Evolutionary conservation across 2,888 invertebrate genomes (phyloP).

Genomic region (Cybosia mesomella): DNA sequence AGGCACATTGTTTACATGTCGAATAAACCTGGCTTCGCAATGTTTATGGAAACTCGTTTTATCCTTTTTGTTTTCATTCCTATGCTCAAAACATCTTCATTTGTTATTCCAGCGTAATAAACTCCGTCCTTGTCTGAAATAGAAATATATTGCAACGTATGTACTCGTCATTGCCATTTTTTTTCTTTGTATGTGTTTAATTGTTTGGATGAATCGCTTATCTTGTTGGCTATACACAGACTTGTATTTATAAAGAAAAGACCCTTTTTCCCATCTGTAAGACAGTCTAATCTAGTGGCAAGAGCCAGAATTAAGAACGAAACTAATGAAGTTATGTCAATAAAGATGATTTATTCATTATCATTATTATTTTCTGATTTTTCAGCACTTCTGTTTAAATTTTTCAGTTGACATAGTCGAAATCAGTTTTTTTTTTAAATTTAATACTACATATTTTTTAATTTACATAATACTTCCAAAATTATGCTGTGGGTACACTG

Average conservation of each 20-base stretch:
- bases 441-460: background rate
- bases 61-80: slow-evolving; percentile 46
- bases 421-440: background rate
- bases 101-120: slow-evolving; percentile 41
- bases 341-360: background rate
- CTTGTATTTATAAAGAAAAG: background rate
- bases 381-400: background rate
- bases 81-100: slow-evolving; percentile 45
- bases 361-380: background rate
- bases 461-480: slow-evolving; percentile 35
- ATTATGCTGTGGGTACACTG: slow-evolving; percentile 37
- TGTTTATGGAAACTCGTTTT: slow-evolving; percentile 43
- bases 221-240: background rate
- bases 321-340: background rate
- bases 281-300: background rate
- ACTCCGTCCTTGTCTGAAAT: slow-evolving; percentile 24
- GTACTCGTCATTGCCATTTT: slow-evolving; percentile 11
- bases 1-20: slow-evolving; percentile 51
- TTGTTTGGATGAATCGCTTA: background rate
- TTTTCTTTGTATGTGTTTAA: background rate
- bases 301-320: background rate
- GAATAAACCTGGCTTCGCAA: slow-evolving; percentile 44
- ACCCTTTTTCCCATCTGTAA: background rate
- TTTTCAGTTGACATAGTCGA: background rate
- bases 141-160: slow-evolving; percentile 29